Base-by-base conservation (phyloP, 2,797 vertebrate genomes). In the Acipenser ruthenus region DNA sequence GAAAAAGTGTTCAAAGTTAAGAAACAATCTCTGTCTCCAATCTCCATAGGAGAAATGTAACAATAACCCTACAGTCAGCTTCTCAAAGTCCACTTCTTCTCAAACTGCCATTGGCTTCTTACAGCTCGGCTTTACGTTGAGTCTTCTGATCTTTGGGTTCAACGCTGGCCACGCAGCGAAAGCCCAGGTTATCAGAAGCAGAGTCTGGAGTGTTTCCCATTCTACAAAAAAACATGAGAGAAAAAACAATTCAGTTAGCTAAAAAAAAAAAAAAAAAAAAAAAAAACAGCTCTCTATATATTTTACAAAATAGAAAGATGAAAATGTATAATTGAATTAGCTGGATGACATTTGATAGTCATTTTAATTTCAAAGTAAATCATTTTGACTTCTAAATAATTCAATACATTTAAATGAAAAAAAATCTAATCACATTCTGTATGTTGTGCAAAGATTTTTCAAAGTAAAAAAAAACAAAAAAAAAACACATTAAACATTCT, bases 161-260 rank as follows among this genome's bases (percentile, higher is more conserved):
- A 4, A 13, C 0, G 6, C 73, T 62, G 1, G 84, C 82, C 68
- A 88, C 93, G 3, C 95, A 99, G 68, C 95, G 93, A 82, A 99
- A 98, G 68, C 96, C 90, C 66, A 98, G 86, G 86, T 99, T 99
- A 78, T 99, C 97, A 0, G 96, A 99, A 64, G 95, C 94, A 0
- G 95, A 99, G 81, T 99, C 97, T 0, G 94, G 94, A 0, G 97
- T 99, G 82, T 99, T 99, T 53, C 95, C 95, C 97, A 97, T 99
- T 78, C 95, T 99, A 74, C 18, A 18, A 18, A 4, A 4, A 18
- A 52, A 61, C 6, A 58, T 51, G 53, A 53, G 2, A 53, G 51
- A 53, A 53, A 3, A 37, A 53, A 52, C 51, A 2, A 52, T 2
- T 8, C 51, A 8, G 51, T 52, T 8, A 11, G n/a, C n/a, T n/a